These are phyloP conservation scores for Microplitis deprimator DNA, from an alignment of 2,888 invertebrate species.

Conservation along the genomic window DNA sequence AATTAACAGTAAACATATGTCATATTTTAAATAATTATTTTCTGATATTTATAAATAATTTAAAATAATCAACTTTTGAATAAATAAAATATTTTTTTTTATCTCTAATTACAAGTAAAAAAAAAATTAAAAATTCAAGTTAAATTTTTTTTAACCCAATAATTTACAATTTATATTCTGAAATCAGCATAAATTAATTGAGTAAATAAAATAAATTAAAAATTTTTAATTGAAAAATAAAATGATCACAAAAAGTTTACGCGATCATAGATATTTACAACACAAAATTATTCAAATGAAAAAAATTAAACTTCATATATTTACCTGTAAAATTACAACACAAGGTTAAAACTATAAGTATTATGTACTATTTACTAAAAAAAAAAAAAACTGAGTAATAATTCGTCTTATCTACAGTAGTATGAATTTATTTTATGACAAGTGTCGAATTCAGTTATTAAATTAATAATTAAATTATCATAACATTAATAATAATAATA, in stretches of 20 bases:
- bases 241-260: too few species aligned
- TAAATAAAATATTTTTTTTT: too few species aligned
- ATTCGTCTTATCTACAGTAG: not conserved
- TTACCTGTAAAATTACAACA: not conserved
- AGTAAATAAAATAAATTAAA: too few species aligned
- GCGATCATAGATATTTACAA: too few species aligned
- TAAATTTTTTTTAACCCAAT: too few species aligned
- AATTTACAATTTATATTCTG: too few species aligned
- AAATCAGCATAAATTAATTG: too few species aligned
- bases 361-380: not conserved
- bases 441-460: not conserved
- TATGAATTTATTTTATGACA: not conserved
- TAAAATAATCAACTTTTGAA: not conserved
- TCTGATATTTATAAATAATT: not conserved
- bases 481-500: not conserved
- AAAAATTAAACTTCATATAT: not conserved
- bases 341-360: slow-evolving; percentile 3
- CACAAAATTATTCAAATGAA: too few species aligned
- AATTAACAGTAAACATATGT: not conserved
- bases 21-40: not conserved
- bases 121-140: too few species aligned
- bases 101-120: too few species aligned
- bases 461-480: not conserved
- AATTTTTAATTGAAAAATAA: too few species aligned
- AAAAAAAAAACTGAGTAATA: not conserved